Conservation (phyloP, 2,888 invertebrate species). For the Macropis europaea region DNA sequence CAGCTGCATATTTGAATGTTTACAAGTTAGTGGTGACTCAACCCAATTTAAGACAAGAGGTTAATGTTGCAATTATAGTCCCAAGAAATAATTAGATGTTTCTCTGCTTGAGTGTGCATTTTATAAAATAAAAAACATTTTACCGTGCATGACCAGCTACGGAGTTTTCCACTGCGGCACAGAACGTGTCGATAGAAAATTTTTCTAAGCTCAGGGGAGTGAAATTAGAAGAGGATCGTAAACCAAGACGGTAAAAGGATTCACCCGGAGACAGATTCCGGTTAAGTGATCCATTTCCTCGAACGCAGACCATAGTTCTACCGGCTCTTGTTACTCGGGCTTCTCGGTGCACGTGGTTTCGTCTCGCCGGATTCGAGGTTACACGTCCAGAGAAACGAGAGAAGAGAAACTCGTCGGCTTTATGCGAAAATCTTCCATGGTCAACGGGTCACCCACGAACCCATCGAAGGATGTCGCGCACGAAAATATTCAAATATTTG, state of each 20-base stretch:
- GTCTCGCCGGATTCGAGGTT: constrained; percentile 41
- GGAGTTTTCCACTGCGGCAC: no score
- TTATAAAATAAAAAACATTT: no score
- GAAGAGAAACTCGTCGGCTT: constrained; percentile 46
- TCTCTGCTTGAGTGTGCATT: no score
- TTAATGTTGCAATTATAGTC: no score
- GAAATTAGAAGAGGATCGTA: no score
- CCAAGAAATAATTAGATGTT: no score
- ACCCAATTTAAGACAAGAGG: no score
- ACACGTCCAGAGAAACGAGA: constrained; percentile 38
- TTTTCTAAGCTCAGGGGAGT: no score
- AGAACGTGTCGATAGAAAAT: no score
- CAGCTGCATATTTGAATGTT: no score
- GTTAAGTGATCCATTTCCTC: background rate
- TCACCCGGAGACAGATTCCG: background rate
- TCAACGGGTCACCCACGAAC: constrained; percentile 46
- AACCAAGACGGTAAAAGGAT: background rate
- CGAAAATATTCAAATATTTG: constrained; percentile 13
- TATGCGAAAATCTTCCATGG: constrained; percentile 51
- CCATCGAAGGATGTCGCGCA: constrained; percentile 19
- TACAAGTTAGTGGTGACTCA: no score
- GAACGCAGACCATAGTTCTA: background rate
- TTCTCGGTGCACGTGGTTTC: constrained; percentile 1
- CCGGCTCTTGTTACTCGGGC: constrained; percentile 11
- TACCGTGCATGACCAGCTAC: no score